Evolutionary conservation across 2,113 vertebrate genomes (phyloP).

Genomic region (Orientallactaga bullata): DNA sequence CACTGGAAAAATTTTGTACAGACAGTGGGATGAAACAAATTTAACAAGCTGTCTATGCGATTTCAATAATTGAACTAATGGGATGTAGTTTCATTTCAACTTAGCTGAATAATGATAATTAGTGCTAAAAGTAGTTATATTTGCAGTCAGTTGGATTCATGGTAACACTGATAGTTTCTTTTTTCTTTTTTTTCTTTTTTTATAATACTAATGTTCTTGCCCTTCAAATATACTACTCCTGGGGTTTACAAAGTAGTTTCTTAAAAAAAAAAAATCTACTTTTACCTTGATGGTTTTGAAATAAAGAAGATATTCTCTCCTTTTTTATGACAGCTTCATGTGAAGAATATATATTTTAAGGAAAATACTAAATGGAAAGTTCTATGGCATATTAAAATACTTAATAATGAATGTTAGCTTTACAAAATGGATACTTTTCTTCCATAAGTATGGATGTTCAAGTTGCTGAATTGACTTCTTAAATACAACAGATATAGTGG

Average conservation of each 20-base stretch:
- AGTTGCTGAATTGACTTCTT: conserved; percentile 29
- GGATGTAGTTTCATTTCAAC: not conserved
- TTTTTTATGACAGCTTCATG: conserved; percentile 64
- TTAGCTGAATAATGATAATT: not conserved
- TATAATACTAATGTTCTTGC: conserved; percentile 33
- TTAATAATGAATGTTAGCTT: conserved; percentile 60
- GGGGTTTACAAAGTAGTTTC: conserved; percentile 61
- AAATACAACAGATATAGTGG: not conserved
- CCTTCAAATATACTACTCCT: conserved; percentile 48
- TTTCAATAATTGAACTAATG: not conserved
- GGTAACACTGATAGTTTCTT: conserved; percentile 45
- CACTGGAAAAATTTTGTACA: conserved; percentile 4
- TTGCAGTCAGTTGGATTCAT: conserved; percentile 43
- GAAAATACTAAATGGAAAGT: conserved; percentile 59
- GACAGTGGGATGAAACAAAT: conserved; percentile 24
- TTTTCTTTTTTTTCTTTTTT: conserved; percentile 46
- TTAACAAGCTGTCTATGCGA: not conserved
- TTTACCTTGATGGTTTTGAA: conserved; percentile 69
- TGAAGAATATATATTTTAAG: conserved; percentile 67
- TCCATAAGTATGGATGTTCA: not conserved
- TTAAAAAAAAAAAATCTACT: conserved; percentile 60
- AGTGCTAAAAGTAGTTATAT: not conserved
- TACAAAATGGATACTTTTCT: conserved; percentile 53
- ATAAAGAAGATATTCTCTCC: conserved; percentile 56
- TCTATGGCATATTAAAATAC: conserved; percentile 65